A percentile compares a stretch with the other conserved stretches of the same genome.
Evolutionary conservation across 2,113 vertebrate species (phyloP).

Genomic region (Hypomesus transpacificus): DNA sequence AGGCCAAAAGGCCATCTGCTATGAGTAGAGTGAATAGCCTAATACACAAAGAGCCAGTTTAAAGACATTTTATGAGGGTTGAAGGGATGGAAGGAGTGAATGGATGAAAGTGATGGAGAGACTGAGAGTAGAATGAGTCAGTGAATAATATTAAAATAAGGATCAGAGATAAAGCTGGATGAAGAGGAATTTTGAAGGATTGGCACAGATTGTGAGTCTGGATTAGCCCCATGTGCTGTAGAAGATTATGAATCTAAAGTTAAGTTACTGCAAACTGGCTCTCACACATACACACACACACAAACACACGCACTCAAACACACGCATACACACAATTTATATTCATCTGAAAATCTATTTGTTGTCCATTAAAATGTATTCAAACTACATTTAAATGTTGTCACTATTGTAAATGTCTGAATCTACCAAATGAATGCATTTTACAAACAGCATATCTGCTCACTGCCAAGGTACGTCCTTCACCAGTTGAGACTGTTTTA

Average conservation of each 20-base stretch:
- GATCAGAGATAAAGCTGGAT: constrained; percentile 40
- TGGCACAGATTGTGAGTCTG: constrained; percentile 25
- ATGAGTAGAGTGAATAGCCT: constrained; percentile 5
- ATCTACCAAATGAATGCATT: too few species aligned
- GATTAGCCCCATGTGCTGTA: constrained; percentile 39
- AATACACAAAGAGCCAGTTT: constrained; percentile 6
- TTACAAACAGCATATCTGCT: too few species aligned
- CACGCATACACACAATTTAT: neutral
- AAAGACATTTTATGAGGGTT: neutral
- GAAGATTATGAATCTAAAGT: constrained; percentile 39
- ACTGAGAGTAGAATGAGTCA: constrained; percentile 24
- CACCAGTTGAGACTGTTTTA: too few species aligned
- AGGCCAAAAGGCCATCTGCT: constrained; percentile 37
- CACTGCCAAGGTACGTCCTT: too few species aligned
- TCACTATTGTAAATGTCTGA: too few species aligned
- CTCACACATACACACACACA: constrained; percentile 14
- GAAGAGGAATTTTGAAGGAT: constrained; percentile 37
- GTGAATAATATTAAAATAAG: constrained; percentile 44
- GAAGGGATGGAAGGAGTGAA: constrained; percentile 5
- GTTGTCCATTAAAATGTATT: too few species aligned
- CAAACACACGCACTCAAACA: neutral
- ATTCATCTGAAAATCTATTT: neutral
- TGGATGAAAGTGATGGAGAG: constrained; percentile 15
- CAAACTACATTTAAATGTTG: too few species aligned
- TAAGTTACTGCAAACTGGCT: constrained; percentile 22